Percentiles rank a stretch among this genome's conserved stretches.
phyloP scores from a whole-genome alignment of 2,888 invertebrate genomes.

The Drosophila lutescens region DNA sequence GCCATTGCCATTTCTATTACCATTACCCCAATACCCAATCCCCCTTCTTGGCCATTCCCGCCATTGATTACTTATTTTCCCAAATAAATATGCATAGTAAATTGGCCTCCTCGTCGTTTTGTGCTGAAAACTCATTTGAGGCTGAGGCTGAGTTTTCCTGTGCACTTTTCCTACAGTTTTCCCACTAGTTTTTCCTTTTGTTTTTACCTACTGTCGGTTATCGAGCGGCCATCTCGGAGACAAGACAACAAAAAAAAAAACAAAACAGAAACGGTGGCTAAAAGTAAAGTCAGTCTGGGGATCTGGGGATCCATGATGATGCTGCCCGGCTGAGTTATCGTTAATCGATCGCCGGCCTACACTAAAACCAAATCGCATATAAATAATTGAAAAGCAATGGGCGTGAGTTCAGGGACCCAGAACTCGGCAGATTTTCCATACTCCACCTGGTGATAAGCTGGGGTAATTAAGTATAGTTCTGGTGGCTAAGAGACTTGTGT shows the following conservation, averaged over 20 bases:
- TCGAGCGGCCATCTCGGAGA: conserved; percentile 60
- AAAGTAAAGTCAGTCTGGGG: conserved; percentile 3
- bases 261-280: conserved; percentile 15
- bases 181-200: conserved; percentile 10
- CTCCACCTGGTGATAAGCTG: background rate
- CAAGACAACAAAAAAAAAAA: conserved; percentile 25
- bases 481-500: background rate
- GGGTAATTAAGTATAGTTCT: conserved; percentile 12
- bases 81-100: conserved; percentile 80
- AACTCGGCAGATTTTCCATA: background rate
- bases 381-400: conserved; percentile 49
- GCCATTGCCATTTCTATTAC: conserved; percentile 29
- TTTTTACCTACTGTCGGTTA: conserved; percentile 50
- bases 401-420: conserved; percentile 19
- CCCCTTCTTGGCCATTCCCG: conserved; percentile 2
- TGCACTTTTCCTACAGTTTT: conserved; percentile 1
- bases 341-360: conserved; percentile 74
- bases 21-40: conserved; percentile 3
- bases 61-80: conserved; percentile 78
- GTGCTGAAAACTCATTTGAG: conserved; percentile 39
- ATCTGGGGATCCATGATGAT: conserved; percentile 21
- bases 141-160: conserved; percentile 33
- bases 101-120: conserved; percentile 51
- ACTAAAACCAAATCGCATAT: conserved; percentile 49
- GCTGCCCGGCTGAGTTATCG: conserved; percentile 62